Base-by-base conservation (phyloP, 2,888 invertebrate genomes). In the Sarcophaga rosellei region DNA sequence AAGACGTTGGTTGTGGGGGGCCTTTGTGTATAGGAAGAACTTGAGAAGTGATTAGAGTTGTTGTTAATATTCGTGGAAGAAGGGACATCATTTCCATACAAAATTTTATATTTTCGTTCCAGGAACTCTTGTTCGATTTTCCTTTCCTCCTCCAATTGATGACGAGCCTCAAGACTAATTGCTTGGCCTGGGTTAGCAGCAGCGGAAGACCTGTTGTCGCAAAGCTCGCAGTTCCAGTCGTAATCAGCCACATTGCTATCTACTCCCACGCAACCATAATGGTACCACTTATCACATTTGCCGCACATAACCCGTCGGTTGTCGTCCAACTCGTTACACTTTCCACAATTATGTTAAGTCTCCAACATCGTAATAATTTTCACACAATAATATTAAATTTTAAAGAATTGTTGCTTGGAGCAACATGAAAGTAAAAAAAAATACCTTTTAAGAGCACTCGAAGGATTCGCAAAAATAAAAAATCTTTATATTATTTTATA, bases 161-260 rank as follows among this genome's bases (percentile, higher is more conserved):
- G 62, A n/a, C n/a, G 25, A 73, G 57, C n/a, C 65, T 53, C 66
- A 65, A 73, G 17, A 4, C 25, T 59, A 0, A 10, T 15, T 72
- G 72, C n/a, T 12, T 72, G 17, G 20, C 44, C 21, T 35, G 57
- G 23, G 12, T 3, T 4, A 44, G 63, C 4, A 66, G 66, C 4
- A 44, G 57, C 57, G 3, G 66, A 35, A 20, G 76, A 5, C 4
- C 6, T 57, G 44, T 57, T 63, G 35, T 35, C 35, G 65, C 79
- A 80, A 8, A 62, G 20, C n/a, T 80, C 65, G 72, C 79, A 73
- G 63, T 57, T 72, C 72, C 65, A 72, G n/a, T 65, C 44, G 25
- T 78, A 70, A 23, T 77, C 21, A n/a, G 77, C 77, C 23, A 77
- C 77, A 61, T 77, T 68, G 23, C 68, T 77, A 23, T 70, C 45